Conservation (phyloP, 2,888 invertebrate genomes). For the Dynastes grantii region DNA sequence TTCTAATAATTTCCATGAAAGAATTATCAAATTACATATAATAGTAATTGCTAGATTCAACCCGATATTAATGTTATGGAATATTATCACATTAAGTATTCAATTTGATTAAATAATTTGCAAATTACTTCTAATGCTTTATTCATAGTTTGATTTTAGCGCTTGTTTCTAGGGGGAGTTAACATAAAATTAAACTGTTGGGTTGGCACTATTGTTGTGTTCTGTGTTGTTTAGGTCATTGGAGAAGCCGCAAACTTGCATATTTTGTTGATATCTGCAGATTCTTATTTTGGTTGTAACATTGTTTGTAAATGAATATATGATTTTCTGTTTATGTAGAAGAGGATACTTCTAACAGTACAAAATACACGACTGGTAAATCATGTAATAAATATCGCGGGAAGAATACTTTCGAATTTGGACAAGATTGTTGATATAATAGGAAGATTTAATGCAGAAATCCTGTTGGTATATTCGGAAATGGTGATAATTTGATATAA, state of each 20-base stretch:
- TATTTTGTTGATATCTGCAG: constrained; percentile 49
- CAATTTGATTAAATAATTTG: neutral
- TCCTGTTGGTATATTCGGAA: neutral
- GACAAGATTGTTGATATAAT: neutral
- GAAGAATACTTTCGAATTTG: neutral
- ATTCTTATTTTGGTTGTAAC: neutral
- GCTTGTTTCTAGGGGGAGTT: neutral
- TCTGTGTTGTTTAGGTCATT: constrained; percentile 40
- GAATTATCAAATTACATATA: neutral
- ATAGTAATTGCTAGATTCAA: neutral
- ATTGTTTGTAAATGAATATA: neutral
- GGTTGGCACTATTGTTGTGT: constrained; percentile 22
- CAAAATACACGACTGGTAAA: neutral
- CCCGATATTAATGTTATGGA: neutral
- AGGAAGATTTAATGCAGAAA: neutral
- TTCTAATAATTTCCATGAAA: neutral
- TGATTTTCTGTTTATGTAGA: neutral
- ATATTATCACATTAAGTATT: neutral
- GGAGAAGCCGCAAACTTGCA: constrained; percentile 51
- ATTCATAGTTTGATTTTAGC: constrained; percentile 3
- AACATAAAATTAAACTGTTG: neutral
- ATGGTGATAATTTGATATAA: constrained; percentile 23
- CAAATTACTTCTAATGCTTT: neutral
- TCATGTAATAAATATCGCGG: constrained; percentile 15
- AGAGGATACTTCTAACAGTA: neutral